Percentiles rank a stretch among this genome's conserved stretches.
Conservation (phyloP, 2,888 invertebrate genomes). For the Aporophyla lueneburgensis region DNA sequence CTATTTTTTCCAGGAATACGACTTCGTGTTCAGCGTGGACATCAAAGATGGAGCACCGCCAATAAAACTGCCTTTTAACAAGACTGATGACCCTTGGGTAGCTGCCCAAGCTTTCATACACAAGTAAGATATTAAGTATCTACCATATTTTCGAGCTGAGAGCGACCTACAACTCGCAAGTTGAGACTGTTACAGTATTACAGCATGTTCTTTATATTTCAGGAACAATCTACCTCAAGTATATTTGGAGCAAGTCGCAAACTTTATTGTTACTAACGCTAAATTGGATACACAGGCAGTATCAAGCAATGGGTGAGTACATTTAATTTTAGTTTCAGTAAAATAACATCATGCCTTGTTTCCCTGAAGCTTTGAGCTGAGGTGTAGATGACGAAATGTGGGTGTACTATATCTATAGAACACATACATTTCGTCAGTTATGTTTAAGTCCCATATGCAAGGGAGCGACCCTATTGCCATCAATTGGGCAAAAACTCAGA, state of each 20-base stretch:
- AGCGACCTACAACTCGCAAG: not conserved
- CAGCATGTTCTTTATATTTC: constrained; percentile 67
- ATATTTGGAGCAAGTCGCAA: constrained; percentile 97
- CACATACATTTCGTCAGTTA: too few relatives aligned
- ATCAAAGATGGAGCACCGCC: constrained; percentile 97
- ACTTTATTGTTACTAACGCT: constrained; percentile 97
- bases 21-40: constrained; percentile 99
- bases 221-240: constrained; percentile 95
- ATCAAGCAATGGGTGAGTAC: constrained; percentile 86
- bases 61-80: constrained; percentile 97
- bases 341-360: too few relatives aligned
- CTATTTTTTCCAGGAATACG: constrained; percentile 92
- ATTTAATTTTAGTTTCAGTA: not conserved
- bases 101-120: constrained; percentile 98
- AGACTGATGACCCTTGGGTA: constrained; percentile 97
- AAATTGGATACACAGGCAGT: constrained; percentile 83
- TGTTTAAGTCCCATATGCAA: too few relatives aligned
- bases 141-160: too few relatives aligned
- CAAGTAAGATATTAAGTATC: constrained; percentile 81
- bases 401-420: too few relatives aligned
- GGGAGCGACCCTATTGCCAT: too few relatives aligned
- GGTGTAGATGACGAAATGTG: too few relatives aligned
- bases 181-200: not conserved
- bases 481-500: too few relatives aligned
- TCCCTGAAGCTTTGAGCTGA: too few relatives aligned